These are phyloP conservation scores for Pluvialis apricaria DNA, from an alignment of 2,113 vertebrate genomes.

Conservation along the genomic window DNA sequence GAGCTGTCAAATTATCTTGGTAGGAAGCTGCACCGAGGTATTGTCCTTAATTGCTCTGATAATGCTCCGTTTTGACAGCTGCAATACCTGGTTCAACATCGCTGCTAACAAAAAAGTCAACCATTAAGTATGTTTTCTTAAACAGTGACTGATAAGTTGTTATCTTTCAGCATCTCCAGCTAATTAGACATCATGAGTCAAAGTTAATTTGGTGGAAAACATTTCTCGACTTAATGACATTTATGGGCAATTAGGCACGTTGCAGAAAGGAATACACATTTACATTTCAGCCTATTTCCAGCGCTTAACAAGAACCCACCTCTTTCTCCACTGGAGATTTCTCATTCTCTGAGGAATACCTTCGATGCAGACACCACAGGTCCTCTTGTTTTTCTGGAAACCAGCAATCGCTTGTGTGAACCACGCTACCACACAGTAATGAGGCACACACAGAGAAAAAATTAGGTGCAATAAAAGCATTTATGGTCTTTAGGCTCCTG, in stretches of 20 bases:
- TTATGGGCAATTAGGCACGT: constrained; percentile 80
- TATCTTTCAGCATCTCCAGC: constrained; percentile 70
- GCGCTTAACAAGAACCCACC: constrained; percentile 66
- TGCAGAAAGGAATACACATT: constrained; percentile 50
- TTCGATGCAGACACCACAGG: constrained; percentile 30
- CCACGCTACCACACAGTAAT: constrained; percentile 46
- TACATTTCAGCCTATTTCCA: constrained; percentile 57
- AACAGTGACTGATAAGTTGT: constrained; percentile 66
- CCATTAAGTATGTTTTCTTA: constrained; percentile 64
- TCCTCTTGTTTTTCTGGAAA: constrained; percentile 68
- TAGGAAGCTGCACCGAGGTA: not conserved
- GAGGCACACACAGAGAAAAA: constrained; percentile 42
- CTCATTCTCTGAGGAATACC: constrained; percentile 60
- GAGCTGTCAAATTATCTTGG: constrained; percentile 36
- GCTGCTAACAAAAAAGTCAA: constrained; percentile 52
- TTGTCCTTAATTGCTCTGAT: constrained; percentile 61
- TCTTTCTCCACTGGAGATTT: constrained; percentile 54
- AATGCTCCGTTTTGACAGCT: constrained; percentile 46
- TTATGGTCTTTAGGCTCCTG: not conserved
- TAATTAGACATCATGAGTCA: constrained; percentile 78
- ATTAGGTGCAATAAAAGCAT: not conserved
- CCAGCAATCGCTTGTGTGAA: constrained; percentile 10
- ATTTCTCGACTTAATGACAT: constrained; percentile 83
- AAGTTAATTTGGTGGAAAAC: constrained; percentile 85
- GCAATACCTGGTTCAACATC: constrained; percentile 45